Percentiles rank a stretch among this genome's conserved stretches.
Conservation (phyloP, 2,888 invertebrate species). For the Melieria picta region DNA sequence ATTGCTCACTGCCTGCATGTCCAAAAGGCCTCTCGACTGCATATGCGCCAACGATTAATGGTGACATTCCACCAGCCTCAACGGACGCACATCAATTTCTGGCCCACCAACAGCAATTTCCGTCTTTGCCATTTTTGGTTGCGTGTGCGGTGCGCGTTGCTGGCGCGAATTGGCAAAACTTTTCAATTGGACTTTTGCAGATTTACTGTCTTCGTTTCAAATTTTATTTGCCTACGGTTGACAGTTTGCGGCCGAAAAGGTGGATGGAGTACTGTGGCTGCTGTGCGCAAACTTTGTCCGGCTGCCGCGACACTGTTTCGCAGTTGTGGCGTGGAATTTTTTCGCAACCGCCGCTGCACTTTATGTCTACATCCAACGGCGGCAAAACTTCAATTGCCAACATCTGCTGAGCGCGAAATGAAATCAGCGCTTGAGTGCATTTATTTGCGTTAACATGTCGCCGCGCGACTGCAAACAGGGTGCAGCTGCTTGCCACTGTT, state of each 20-base stretch:
- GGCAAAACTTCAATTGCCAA: conserved; percentile 6
- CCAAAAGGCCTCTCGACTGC: not conserved
- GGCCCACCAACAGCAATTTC: not conserved
- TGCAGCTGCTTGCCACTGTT: too few species aligned
- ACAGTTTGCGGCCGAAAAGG: conserved; percentile 45
- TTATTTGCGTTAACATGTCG: conserved; percentile 31
- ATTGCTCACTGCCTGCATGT: conserved; percentile 27
- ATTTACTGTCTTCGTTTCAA: conserved; percentile 47
- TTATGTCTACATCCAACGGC: not conserved
- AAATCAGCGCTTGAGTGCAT: conserved; percentile 31
- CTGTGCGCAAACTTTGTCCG: conserved; percentile 43
- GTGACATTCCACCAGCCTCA: too few species aligned
- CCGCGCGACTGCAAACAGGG: not conserved
- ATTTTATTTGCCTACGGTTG: conserved; percentile 48
- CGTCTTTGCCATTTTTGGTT: not conserved
- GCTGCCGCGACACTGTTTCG: not conserved
- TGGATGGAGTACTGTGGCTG: conserved; percentile 32
- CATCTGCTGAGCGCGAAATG: conserved; percentile 33
- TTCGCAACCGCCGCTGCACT: not conserved
- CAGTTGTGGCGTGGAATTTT: too few species aligned
- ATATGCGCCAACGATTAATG: too few species aligned
- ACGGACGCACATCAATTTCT: too few species aligned
- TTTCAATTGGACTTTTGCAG: conserved; percentile 50
- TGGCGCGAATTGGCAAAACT: conserved; percentile 31
- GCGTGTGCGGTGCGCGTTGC: not conserved